These are phyloP conservation scores for Macrosiphum euphorbiae DNA, from an alignment of 2,888 invertebrate species.

Conservation along the genomic window DNA sequence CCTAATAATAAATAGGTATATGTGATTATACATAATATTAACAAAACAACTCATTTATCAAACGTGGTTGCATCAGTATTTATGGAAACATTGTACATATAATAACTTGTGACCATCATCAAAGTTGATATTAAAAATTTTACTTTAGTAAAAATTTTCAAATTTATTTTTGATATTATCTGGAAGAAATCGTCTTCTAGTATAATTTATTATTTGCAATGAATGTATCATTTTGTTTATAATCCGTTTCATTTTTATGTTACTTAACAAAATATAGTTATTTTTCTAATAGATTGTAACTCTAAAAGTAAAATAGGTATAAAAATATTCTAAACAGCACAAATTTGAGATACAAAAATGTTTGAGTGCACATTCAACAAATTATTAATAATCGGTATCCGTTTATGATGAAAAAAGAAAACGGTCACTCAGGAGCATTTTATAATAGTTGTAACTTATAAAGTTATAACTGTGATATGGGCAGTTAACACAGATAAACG, in stretches of 20 bases:
- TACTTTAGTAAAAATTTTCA: background rate
- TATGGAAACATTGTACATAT: background rate
- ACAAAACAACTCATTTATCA: background rate
- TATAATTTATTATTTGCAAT: background rate
- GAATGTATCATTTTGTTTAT: too few species aligned
- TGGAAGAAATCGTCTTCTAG: background rate
- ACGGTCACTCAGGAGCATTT: background rate
- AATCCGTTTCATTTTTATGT: background rate
- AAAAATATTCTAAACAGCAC: background rate
- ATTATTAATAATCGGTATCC: background rate
- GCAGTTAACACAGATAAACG: background rate
- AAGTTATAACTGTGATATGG: background rate
- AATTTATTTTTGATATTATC: background rate
- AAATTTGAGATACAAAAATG: background rate
- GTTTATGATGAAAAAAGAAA: background rate
- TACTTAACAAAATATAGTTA: background rate
- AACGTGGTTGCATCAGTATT: background rate
- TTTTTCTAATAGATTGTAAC: background rate
- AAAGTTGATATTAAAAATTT: background rate
- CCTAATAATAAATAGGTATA: background rate
- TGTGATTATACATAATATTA: background rate
- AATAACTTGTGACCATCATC: background rate
- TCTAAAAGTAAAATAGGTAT: background rate
- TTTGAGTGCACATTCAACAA: background rate
- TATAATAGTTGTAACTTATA: background rate